Conservation (phyloP, 2,797 vertebrate genomes). For the Centropyge bicolor region DNA sequence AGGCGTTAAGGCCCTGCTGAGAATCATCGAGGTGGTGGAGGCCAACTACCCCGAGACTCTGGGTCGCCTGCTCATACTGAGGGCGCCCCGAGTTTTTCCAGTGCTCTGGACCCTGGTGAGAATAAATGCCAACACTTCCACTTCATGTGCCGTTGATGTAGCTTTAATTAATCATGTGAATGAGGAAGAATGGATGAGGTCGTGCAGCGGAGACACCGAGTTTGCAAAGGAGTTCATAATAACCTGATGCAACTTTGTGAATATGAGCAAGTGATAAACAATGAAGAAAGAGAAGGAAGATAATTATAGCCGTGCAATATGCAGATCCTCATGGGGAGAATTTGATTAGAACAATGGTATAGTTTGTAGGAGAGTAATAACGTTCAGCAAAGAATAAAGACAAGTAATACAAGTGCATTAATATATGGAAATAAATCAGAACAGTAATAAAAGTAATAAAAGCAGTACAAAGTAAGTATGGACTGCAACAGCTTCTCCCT, state of each 20-base stretch:
- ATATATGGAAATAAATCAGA: conserved; percentile 11
- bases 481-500: background rate
- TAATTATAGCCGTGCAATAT: conserved; percentile 40
- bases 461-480: background rate
- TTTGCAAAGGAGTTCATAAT: background rate
- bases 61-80: conserved; percentile 91
- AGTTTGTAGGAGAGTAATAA: conserved; percentile 7
- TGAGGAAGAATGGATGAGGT: background rate
- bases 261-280: conserved; percentile 27
- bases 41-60: conserved; percentile 96
- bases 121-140: background rate
- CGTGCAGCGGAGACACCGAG: background rate
- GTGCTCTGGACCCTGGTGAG: conserved; percentile 97
- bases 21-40: conserved; percentile 94
- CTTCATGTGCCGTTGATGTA: background rate
- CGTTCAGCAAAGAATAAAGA: conserved; percentile 19
- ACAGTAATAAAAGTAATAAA: background rate
- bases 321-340: conserved; percentile 21
- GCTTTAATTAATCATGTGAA: conserved; percentile 1
- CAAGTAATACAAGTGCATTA: conserved; percentile 6
- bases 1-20: conserved; percentile 92
- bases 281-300: conserved; percentile 21
- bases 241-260: background rate
- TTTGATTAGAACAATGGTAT: conserved; percentile 26
- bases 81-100: conserved; percentile 93